phyloP scores from a whole-genome alignment of 2,888 invertebrate genomes.

The Caenorhabditis macrosperma region DNA sequence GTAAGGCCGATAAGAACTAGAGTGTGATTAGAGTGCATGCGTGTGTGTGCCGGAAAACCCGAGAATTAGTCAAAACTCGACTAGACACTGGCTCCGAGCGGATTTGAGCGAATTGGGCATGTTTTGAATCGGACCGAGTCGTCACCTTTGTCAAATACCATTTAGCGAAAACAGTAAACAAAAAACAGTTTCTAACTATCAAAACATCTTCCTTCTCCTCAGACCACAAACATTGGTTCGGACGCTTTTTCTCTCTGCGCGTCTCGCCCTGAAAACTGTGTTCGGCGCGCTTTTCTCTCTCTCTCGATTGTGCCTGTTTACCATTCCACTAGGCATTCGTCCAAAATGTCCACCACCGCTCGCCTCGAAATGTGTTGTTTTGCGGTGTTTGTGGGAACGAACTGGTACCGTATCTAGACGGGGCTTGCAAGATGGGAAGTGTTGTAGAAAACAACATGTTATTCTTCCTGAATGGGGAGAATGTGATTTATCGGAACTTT shows the following conservation, averaged over 20 bases:
- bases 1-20: too few species aligned
- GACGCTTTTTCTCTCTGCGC: neutral
- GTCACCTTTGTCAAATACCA: too few species aligned
- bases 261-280: neutral
- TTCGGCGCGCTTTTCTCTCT: neutral
- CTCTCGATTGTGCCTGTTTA: slow-evolving; percentile 4
- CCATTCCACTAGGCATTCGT: neutral
- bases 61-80: too few species aligned
- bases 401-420: slow-evolving; percentile 8
- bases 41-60: too few species aligned
- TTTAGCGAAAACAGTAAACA: neutral
- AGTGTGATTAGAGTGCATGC: too few species aligned
- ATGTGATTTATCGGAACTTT: too few species aligned
- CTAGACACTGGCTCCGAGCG: too few species aligned
- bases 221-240: neutral
- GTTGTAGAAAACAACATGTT: neutral
- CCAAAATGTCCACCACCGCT: neutral
- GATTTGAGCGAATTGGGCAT: too few species aligned
- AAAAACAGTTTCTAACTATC: neutral
- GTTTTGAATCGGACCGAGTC: too few species aligned
- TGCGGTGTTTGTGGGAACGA: neutral
- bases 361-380: slow-evolving; percentile 4
- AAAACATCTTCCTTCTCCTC: neutral
- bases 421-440: neutral
- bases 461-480: too few species aligned